phyloP scores from a whole-genome alignment of 2,113 vertebrate species.

The Psittacula cyanocephala region DNA sequence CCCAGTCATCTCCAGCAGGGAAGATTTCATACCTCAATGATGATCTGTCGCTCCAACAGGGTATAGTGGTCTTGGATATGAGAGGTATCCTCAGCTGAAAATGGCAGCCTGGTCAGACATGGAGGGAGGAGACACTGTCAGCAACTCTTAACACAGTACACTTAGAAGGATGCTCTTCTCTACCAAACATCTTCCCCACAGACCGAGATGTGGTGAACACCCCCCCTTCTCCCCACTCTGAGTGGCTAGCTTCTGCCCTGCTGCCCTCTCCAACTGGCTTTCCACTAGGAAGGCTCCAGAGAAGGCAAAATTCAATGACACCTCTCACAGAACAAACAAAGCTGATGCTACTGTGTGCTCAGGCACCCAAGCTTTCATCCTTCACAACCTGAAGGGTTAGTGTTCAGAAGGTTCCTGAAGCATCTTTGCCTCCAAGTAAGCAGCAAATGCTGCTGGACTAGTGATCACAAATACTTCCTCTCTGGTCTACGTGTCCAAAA shows the following conservation, averaged over 20 bases:
- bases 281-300: neutral
- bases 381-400: neutral
- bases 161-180: neutral
- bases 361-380: neutral
- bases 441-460: neutral
- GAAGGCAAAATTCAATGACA: neutral
- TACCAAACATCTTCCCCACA: neutral
- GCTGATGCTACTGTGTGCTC: neutral
- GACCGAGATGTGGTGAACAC: neutral
- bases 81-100: slow-evolving; percentile 84
- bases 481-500: neutral
- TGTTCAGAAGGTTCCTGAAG: neutral
- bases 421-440: neutral
- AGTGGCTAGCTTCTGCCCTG: neutral
- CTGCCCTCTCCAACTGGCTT: neutral
- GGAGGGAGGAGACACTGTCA: neutral
- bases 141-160: neutral
- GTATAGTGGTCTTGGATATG: slow-evolving; percentile 94
- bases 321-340: neutral
- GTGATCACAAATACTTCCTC: neutral
- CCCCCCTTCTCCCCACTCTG: neutral
- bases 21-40: slow-evolving; percentile 86
- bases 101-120: slow-evolving; percentile 81
- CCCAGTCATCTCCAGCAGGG: neutral
- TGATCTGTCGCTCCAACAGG: slow-evolving; percentile 92